These are phyloP conservation scores for Aporophyla nigra DNA, from an alignment of 2,888 invertebrate genomes.

Conservation along the genomic window DNA sequence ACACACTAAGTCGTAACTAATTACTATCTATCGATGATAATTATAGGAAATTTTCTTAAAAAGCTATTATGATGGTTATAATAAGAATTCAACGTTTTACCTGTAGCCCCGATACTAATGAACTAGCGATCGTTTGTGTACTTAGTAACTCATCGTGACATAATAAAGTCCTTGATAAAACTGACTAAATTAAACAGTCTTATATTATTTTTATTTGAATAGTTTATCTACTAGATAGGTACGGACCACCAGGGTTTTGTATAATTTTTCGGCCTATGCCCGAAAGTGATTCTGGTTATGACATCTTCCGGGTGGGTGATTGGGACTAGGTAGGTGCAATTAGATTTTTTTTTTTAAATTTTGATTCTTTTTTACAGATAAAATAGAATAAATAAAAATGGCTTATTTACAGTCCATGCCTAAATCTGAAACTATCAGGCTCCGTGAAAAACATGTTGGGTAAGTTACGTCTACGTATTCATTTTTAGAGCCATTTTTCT, in stretches of 20 bases:
- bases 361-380: constrained; percentile 2
- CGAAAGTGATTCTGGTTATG: not conserved
- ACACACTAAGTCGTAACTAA: not conserved
- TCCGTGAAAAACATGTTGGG: constrained; percentile 96
- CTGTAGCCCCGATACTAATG: constrained; percentile 15
- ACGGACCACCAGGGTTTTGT: not conserved
- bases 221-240: not conserved
- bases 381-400: constrained; percentile 77
- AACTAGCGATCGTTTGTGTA: constrained; percentile 18
- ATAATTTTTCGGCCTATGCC: not conserved
- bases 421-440: constrained; percentile 95
- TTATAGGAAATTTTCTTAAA: not conserved
- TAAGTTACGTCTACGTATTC: constrained; percentile 84
- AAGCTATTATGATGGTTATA: not conserved
- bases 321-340: not conserved
- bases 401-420: constrained; percentile 93
- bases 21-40: not conserved
- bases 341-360: not conserved
- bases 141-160: constrained; percentile 13
- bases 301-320: not conserved
- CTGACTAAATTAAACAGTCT: constrained; percentile 6
- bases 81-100: constrained; percentile 10
- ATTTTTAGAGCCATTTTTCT: not conserved
- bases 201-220: constrained; percentile 21
- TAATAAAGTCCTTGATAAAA: constrained; percentile 30